phyloP scores from a whole-genome alignment of 2,888 invertebrate species.

The Emmelina monodactyla region DNA sequence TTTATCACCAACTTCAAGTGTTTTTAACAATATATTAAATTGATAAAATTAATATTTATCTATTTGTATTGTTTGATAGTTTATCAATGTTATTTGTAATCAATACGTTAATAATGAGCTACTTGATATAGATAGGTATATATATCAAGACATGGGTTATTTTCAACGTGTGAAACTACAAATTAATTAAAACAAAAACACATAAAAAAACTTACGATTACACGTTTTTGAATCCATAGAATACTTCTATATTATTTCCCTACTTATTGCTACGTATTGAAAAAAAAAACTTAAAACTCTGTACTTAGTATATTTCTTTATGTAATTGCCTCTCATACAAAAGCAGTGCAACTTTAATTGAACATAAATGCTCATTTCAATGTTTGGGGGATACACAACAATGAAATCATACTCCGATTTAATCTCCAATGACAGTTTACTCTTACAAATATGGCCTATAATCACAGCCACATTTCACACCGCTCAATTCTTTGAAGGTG shows the following conservation, averaged over 20 bases:
- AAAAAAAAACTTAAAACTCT: too few species aligned
- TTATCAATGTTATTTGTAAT: slow-evolving; percentile 48
- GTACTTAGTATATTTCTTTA: too few species aligned
- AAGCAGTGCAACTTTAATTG: slow-evolving; percentile 26
- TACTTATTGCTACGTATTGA: too few species aligned
- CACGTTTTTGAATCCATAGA: too few species aligned
- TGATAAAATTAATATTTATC: slow-evolving; percentile 49
- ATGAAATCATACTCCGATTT: slow-evolving; percentile 28
- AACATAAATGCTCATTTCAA: slow-evolving; percentile 35
- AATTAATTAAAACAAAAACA: too few species aligned
- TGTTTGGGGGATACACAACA: slow-evolving; percentile 29
- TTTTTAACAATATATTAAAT: slow-evolving; percentile 24
- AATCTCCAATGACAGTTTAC: slow-evolving; percentile 42
- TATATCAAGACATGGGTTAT: too few species aligned
- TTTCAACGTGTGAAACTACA: too few species aligned
- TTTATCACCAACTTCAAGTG: slow-evolving; percentile 48
- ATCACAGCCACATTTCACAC: too few species aligned
- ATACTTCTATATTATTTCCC: too few species aligned
- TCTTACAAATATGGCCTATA: too few species aligned
- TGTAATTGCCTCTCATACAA: too few species aligned
- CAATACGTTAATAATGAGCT: slow-evolving; percentile 25
- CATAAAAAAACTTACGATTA: too few species aligned
- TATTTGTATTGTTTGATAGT: slow-evolving; percentile 59
- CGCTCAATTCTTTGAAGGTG: slow-evolving; percentile 57
- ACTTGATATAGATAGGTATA: slow-evolving; percentile 32